Evolutionary conservation across 2,888 invertebrate species (phyloP).

Genomic region (Zelleria hepariella): DNA sequence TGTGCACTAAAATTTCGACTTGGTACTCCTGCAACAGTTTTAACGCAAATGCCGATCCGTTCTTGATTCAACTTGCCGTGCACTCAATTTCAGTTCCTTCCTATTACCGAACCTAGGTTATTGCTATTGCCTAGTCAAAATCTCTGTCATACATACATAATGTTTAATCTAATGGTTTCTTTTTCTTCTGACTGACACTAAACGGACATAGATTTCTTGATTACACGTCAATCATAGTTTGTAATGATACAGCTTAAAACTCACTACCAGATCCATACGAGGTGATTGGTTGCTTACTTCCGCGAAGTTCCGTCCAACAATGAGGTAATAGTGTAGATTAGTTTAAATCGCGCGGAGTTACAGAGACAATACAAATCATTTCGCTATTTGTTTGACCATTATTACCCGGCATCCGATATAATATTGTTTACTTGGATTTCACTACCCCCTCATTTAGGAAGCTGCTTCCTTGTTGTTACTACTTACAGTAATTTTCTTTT

Average conservation of each 20-base stretch:
- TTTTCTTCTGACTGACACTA: background rate
- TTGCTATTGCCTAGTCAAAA: too few relatives aligned
- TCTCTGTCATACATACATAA: too few relatives aligned
- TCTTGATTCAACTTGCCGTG: background rate
- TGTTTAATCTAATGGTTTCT: background rate
- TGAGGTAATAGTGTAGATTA: background rate
- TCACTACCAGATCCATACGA: background rate
- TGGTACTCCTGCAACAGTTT: background rate
- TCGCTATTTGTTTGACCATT: too few relatives aligned
- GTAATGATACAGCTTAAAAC: background rate
- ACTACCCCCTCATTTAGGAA: background rate
- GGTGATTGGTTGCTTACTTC: background rate
- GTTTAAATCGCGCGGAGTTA: background rate
- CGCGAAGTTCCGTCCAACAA: background rate
- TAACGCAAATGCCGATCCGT: background rate
- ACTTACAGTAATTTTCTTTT: background rate
- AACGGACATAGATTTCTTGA: background rate
- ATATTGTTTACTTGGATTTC: background rate
- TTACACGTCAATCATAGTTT: background rate
- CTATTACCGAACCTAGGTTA: background rate
- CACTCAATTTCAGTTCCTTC: background rate
- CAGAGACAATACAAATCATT: background rate
- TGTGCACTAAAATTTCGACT: background rate
- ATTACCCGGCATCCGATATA: too few relatives aligned
- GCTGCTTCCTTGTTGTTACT: background rate